Conservation (phyloP, 2,888 invertebrate genomes). For the Drosophila flavopinicola region DNA sequence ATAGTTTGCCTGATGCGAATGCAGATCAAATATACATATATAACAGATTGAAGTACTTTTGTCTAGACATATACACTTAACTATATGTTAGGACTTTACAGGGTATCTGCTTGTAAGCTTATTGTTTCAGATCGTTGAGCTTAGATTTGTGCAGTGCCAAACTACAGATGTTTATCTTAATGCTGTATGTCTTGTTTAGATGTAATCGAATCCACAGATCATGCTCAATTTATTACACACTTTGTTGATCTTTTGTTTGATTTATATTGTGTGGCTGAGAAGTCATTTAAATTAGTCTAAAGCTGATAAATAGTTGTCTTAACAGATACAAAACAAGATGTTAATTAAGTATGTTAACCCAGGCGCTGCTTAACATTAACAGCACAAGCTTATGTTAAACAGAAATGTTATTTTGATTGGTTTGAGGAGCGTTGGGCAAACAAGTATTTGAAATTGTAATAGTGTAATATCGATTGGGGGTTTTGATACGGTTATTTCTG, state of each 20-base stretch:
- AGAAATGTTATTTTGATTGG: too few species aligned
- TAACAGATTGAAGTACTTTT: too few species aligned
- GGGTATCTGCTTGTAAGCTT: too few species aligned
- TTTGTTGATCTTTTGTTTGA: not conserved
- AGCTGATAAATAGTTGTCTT: not conserved
- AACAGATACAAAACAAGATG: not conserved
- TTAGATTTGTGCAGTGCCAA: not conserved
- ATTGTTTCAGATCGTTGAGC: slow-evolving; percentile 5
- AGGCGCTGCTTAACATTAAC: not conserved
- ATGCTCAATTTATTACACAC: not conserved
- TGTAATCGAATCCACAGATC: slow-evolving; percentile 9
- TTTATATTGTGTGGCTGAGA: not conserved
- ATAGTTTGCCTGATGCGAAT: too few species aligned
- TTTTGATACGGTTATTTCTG: not conserved
- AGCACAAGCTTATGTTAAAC: too few species aligned
- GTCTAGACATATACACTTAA: too few species aligned
- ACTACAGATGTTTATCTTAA: slow-evolving; percentile 4
- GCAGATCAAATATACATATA: too few species aligned
- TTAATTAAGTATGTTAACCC: not conserved
- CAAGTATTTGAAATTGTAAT: too few species aligned
- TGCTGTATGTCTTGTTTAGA: slow-evolving; percentile 1
- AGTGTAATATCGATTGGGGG: not conserved
- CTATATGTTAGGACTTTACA: too few species aligned
- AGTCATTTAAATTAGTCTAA: too few species aligned
- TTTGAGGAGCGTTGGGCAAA: too few species aligned